phyloP scores from a whole-genome alignment of 2,797 vertebrate genomes.

The Scyliorhinus canicula region DNA sequence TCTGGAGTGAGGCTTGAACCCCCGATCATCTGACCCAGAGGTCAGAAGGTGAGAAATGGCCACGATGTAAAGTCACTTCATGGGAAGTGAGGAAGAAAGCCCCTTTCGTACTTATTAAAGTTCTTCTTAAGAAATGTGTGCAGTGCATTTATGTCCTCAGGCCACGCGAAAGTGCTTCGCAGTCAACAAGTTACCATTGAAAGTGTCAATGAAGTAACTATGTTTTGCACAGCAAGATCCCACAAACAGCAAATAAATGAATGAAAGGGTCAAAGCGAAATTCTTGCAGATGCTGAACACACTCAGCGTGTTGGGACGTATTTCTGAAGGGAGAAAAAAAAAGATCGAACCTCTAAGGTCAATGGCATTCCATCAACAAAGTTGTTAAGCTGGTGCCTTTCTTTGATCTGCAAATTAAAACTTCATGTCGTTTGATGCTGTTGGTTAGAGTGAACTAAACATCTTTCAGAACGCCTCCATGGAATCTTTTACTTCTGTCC shows the following conservation, averaged over 20 bases:
- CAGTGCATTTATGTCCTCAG: no score
- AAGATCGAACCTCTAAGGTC: background rate
- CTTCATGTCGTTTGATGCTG: background rate
- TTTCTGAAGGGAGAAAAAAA: no score
- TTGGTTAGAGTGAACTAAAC: background rate
- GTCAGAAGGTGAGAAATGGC: background rate
- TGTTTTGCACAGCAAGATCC: no score
- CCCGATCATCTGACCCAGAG: background rate
- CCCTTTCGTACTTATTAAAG: no score
- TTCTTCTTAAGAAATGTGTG: no score
- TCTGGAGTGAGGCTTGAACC: background rate
- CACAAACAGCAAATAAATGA: background rate
- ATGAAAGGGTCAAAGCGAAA: background rate
- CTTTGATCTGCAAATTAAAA: background rate
- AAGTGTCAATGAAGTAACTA: no score
- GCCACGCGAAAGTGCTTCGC: no score
- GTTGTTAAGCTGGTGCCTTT: background rate
- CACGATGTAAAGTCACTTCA: background rate
- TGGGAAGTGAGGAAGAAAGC: no score
- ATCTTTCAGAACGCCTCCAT: background rate
- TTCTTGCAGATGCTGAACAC: background rate
- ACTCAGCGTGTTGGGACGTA: background rate
- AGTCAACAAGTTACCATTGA: no score
- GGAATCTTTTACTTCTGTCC: background rate
- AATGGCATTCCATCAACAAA: background rate